phyloP scores from a whole-genome alignment of 2,797 vertebrate species.

The Hippocampus kuda region DNA sequence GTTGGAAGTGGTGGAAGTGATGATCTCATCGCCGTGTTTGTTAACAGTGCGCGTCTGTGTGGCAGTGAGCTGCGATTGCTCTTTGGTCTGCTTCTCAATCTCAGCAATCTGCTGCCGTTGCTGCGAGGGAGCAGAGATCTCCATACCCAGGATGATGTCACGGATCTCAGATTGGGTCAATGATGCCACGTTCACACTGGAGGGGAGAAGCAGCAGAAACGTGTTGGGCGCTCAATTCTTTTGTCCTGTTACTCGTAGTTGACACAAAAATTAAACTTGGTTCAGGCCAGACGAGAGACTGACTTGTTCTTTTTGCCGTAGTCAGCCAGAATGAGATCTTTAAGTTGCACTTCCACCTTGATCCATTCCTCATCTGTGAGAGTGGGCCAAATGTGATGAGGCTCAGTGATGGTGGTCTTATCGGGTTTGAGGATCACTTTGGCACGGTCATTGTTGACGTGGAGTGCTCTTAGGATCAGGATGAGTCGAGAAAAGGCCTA shows the following conservation, averaged over 20 bases:
- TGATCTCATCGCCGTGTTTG: constrained; percentile 98
- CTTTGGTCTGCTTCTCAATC: constrained; percentile 99
- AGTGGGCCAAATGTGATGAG: constrained; percentile 99
- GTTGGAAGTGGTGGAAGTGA: constrained; percentile 99
- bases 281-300: constrained; percentile 31
- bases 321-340: constrained; percentile 95
- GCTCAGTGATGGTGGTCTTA: constrained; percentile 96
- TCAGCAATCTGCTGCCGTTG: constrained; percentile 98
- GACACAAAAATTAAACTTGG: not conserved
- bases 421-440: constrained; percentile 99
- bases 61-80: constrained; percentile 95
- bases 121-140: constrained; percentile 96
- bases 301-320: constrained; percentile 99
- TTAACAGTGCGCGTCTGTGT: constrained; percentile 97
- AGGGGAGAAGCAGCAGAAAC: constrained; percentile 8
- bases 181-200: constrained; percentile 94
- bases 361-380: constrained; percentile 99
- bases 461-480: constrained; percentile 90
- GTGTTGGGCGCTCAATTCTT: constrained; percentile 1
- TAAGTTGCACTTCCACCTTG: constrained; percentile 98
- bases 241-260: not conserved
- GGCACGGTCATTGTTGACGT: constrained; percentile 95
- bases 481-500: constrained; percentile 98
- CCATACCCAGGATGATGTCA: constrained; percentile 99
- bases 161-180: constrained; percentile 97